These are phyloP conservation scores for Arnoldichthys spilopterus DNA, from an alignment of 2,797 vertebrate species.

Conservation along the genomic window DNA sequence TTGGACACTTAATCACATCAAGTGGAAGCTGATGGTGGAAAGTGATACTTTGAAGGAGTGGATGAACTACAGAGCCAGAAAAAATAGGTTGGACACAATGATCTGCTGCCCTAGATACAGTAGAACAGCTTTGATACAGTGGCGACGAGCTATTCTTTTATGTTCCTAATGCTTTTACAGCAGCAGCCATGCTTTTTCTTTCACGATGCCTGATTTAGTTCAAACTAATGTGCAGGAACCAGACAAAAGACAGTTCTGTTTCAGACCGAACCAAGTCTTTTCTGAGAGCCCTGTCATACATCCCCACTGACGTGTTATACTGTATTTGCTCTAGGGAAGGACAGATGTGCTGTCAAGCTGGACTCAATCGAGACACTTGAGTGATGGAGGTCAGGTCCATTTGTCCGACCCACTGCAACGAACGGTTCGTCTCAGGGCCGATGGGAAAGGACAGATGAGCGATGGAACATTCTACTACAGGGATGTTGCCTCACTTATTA, in stretches of 20 bases:
- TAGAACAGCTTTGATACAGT: constrained; percentile 11
- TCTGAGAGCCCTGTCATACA: constrained; percentile 8
- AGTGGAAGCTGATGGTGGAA: constrained; percentile 62
- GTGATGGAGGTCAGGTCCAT: constrained; percentile 62
- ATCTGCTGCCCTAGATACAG: constrained; percentile 37
- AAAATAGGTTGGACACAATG: constrained; percentile 39
- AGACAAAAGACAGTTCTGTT: not conserved
- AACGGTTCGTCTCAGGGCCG: not conserved
- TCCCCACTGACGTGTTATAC: not conserved
- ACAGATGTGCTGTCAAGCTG: constrained; percentile 15
- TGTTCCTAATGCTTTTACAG: constrained; percentile 9
- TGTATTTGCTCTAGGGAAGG: constrained; percentile 21
- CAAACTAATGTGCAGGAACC: not conserved
- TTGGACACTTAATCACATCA: constrained; percentile 71
- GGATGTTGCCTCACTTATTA: constrained; percentile 38
- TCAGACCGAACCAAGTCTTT: not conserved
- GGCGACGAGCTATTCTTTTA: not conserved
- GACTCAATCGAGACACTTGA: constrained; percentile 42
- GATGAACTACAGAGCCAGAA: not conserved
- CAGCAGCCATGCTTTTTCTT: not conserved
- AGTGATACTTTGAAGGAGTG: constrained; percentile 57
- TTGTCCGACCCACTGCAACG: constrained; percentile 51
- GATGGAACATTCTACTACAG: constrained; percentile 46
- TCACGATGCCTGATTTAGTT: constrained; percentile 4
- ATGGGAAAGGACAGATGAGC: constrained; percentile 49